phyloP scores from a whole-genome alignment of 2,113 vertebrate genomes.

The Bettongia penicillata region DNA sequence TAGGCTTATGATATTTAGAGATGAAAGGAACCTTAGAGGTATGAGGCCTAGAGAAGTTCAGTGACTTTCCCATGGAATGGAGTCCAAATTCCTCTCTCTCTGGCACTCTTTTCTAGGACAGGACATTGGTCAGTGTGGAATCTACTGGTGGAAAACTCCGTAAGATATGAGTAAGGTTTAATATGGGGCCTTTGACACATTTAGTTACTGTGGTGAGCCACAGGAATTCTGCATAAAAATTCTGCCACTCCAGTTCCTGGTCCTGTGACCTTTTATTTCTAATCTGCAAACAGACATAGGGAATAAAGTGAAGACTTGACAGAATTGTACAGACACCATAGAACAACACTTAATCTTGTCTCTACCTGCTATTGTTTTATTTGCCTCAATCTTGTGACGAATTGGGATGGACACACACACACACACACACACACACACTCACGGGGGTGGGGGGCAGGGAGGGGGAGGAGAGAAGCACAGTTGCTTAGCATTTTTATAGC shows the following conservation, averaged over 20 bases:
- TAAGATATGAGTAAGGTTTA: conserved; percentile 22
- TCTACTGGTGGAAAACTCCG: neutral
- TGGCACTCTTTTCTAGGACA: neutral
- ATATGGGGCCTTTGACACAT: neutral
- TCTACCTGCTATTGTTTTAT: neutral
- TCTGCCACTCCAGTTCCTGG: neutral
- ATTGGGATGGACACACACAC: neutral
- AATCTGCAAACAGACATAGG: neutral
- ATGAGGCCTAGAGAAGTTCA: neutral
- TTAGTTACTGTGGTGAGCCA: conserved; percentile 13
- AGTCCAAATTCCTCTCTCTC: neutral
- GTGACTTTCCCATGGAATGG: neutral
- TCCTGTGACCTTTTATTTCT: neutral
- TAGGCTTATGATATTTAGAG: neutral
- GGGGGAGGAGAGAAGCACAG: too few species aligned
- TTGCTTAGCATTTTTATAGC: neutral
- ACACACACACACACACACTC: too few species aligned
- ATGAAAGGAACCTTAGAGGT: neutral
- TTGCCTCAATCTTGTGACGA: too few species aligned
- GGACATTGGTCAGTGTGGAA: conserved; percentile 10
- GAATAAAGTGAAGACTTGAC: neutral
- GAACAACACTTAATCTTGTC: neutral
- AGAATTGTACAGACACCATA: neutral
- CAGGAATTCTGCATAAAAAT: neutral
- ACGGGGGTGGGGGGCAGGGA: too few species aligned